A percentile compares a stretch with the other conserved stretches of the same genome.
These are phyloP conservation scores for Platyrinchus mystaceus DNA, from an alignment of 2,797 vertebrate genomes.

Conservation along the genomic window DNA sequence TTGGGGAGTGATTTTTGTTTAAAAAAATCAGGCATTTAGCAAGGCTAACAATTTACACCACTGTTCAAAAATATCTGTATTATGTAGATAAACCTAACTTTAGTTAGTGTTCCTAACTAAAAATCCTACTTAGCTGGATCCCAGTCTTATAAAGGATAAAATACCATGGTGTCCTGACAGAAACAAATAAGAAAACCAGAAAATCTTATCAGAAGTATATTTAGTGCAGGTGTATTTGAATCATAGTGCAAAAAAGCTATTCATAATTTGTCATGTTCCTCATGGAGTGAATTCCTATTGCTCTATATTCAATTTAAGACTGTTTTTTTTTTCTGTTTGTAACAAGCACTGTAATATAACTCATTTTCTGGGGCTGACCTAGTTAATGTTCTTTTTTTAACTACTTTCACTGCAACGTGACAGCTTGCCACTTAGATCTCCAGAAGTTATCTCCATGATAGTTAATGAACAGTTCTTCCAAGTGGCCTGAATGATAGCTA, in stretches of 20 bases:
- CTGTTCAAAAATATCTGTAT: neutral
- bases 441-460: conserved; percentile 36
- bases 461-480: conserved; percentile 52
- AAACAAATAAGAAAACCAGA: neutral
- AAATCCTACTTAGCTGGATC: neutral
- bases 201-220: neutral
- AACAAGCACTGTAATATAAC: neutral
- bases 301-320: neutral
- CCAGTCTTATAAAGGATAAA: neutral
- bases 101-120: neutral
- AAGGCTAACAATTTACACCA: neutral
- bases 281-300: neutral
- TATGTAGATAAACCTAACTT: neutral
- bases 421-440: conserved; percentile 47
- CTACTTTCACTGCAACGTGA: conserved; percentile 8
- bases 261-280: neutral
- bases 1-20: neutral
- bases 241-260: neutral
- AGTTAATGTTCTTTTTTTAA: conserved; percentile 57
- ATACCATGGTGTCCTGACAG: neutral
- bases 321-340: neutral
- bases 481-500: conserved; percentile 26
- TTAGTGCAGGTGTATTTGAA: neutral
- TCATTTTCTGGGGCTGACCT: conserved; percentile 32
- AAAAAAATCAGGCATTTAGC: neutral